phyloP scores from a whole-genome alignment of 1,140 invertebrate genomes.

The Leptoteleia sp. region DNA sequence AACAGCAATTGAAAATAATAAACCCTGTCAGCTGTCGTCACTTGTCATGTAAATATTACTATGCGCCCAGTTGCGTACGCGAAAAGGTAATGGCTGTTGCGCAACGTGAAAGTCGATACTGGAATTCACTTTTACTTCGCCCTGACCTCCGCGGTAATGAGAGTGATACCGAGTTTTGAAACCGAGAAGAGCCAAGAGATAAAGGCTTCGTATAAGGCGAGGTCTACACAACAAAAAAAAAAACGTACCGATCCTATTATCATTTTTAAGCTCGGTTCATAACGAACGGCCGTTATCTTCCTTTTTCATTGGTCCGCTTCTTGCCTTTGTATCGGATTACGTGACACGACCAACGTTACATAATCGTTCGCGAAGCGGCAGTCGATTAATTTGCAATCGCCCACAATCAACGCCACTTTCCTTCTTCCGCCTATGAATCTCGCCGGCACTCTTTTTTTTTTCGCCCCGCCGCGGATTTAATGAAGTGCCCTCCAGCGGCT shows the following conservation, averaged over 20 bases:
- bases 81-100: constrained; percentile 56
- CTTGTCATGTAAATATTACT: constrained; percentile 57
- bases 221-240: no score
- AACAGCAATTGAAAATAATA: constrained; percentile 51
- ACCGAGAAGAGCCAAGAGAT: neutral
- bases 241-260: constrained; percentile 19
- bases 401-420: constrained; percentile 55
- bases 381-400: constrained; percentile 64
- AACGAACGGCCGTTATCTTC: constrained; percentile 28
- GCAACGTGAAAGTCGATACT: constrained; percentile 64
- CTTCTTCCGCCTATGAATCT: constrained; percentile 64
- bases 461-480: constrained; percentile 37
- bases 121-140: constrained; percentile 66
- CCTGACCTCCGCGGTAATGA: constrained; percentile 58
- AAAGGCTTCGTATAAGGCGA: neutral
- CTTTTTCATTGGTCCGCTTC: constrained; percentile 23
- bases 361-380: constrained; percentile 31
- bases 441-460: constrained; percentile 44
- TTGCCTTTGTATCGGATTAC: constrained; percentile 48
- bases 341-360: constrained; percentile 39
- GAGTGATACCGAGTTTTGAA: constrained; percentile 31
- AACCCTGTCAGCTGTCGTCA: constrained; percentile 60
- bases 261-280: constrained; percentile 19
- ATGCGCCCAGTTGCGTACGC: constrained; percentile 48
- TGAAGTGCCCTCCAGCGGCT: constrained; percentile 53